phyloP scores from a whole-genome alignment of 2,888 invertebrate species.

The Ochropleura plecta region DNA sequence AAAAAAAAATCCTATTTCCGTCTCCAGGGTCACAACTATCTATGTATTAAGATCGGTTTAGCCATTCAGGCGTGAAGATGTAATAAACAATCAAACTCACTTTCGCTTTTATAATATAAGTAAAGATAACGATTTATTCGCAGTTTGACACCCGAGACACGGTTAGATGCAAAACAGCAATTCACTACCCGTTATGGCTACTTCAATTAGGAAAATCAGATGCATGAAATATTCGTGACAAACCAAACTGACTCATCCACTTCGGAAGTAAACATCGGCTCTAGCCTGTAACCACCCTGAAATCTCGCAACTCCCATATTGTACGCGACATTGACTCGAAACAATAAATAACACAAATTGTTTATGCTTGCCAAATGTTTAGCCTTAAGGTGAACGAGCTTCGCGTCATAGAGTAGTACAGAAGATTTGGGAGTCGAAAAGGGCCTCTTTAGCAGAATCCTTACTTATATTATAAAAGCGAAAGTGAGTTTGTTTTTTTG shows the following conservation, averaged over 20 bases:
- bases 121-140: too few relatives aligned
- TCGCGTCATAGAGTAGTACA: not conserved
- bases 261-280: not conserved
- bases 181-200: not conserved
- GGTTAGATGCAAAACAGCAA: not conserved
- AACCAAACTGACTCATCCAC: slow-evolving; percentile 4
- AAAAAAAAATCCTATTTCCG: too few relatives aligned
- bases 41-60: too few relatives aligned
- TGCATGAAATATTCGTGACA: not conserved
- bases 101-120: too few relatives aligned
- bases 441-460: too few relatives aligned
- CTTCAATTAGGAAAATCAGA: not conserved
- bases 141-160: not conserved
- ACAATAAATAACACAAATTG: slow-evolving; percentile 65
- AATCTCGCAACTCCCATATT: slow-evolving; percentile 28
- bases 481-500: too few relatives aligned
- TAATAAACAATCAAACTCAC: too few relatives aligned
- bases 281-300: slow-evolving; percentile 21
- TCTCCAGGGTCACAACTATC: too few relatives aligned
- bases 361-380: slow-evolving; percentile 68
- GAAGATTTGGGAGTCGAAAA: not conserved
- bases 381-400: slow-evolving; percentile 65
- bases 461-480: too few relatives aligned
- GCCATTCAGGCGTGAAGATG: too few relatives aligned
- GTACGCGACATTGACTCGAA: slow-evolving; percentile 44